These are phyloP conservation scores for Solen grandis DNA, from an alignment of 1,140 invertebrate genomes.

Conservation along the genomic window DNA sequence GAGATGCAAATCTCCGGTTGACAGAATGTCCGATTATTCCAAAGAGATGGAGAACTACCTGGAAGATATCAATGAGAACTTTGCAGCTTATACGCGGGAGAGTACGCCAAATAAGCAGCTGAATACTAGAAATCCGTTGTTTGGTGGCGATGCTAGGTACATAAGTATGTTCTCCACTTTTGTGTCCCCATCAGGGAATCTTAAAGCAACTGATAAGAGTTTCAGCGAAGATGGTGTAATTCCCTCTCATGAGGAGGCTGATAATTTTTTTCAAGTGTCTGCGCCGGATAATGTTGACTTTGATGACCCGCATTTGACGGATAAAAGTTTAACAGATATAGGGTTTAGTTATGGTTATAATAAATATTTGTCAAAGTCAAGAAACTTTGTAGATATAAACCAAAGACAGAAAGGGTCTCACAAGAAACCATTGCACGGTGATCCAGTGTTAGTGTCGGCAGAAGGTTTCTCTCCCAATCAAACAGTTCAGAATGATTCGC, in stretches of 20 bases:
- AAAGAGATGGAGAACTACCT: conserved; percentile 41
- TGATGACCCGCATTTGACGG: conserved; percentile 31
- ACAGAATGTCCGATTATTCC: not conserved
- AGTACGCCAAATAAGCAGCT: conserved; percentile 5
- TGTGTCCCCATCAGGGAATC: not conserved
- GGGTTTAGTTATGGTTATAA: conserved; percentile 51
- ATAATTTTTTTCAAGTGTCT: conserved; percentile 50
- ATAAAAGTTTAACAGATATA: conserved; percentile 49
- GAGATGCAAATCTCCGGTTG: no score
- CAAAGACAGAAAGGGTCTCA: conserved; percentile 18
- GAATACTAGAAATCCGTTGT: not conserved
- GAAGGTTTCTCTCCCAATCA: conserved; percentile 41
- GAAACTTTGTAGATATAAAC: conserved; percentile 54
- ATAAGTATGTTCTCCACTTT: not conserved
- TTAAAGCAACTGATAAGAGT: conserved; percentile 55
- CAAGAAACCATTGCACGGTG: conserved; percentile 2
- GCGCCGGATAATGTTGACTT: conserved; percentile 23
- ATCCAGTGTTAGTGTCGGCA: not conserved
- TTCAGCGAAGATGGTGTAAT: conserved; percentile 61
- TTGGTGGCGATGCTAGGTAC: not conserved
- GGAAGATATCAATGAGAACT: conserved; percentile 51
- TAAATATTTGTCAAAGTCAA: conserved; percentile 51
- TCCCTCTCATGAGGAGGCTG: conserved; percentile 57
- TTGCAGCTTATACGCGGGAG: conserved; percentile 54
- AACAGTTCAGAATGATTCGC: conserved; percentile 11